Base-by-base conservation (phyloP, 2,113 vertebrate species). In the Carassius auratus region DNA sequence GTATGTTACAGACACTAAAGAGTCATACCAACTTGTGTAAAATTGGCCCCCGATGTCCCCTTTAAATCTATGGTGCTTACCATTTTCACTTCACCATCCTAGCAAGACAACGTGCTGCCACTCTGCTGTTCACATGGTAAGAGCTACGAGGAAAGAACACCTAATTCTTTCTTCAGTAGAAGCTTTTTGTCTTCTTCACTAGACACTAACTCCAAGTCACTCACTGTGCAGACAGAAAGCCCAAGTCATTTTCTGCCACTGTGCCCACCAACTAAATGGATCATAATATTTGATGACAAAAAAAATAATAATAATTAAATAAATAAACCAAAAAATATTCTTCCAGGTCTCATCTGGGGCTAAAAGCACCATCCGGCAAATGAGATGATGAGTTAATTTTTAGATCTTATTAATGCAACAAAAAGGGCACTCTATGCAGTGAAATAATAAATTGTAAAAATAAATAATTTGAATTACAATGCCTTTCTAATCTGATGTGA, bases 161-260 rank as follows among this genome's bases (percentile, higher is more conserved):
- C 21, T 8, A 5, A 79, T 79, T 61, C 55, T 10, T 38, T 79
- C 10, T 42, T 79, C 33, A 61, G 21, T 15, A n/a, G 33, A 79
- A 62, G 76, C 33, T 62, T 79, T 78, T 61, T 61, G 55, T 61
- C 33, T 57, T 33, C 8, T 77, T 77, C 50, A 21, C 23, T 19
- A 19, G 52, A 57, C 15, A 59, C 30, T 36, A 13, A 59, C 52
- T 77, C 76, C 9, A 62, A 62, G 55, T n/a, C 21, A 79, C 76
- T 62, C 21, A 45, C 21, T 14, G 57, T 79, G 13, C 77, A 59
- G 9, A 79, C 23, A 38, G 59, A 45, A 64, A 64, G 45, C 7
- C 75, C 36, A 80, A 79, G 77, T 79, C 21, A 61, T 62, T 79
- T 79, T 62, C 57, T 62, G 13, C 3, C 21, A 9, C 57, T 79